A percentile compares a stretch with the other conserved stretches of the same genome.
phyloP scores from a whole-genome alignment of 1,140 invertebrate genomes.

The Drosophila novamexicana region DNA sequence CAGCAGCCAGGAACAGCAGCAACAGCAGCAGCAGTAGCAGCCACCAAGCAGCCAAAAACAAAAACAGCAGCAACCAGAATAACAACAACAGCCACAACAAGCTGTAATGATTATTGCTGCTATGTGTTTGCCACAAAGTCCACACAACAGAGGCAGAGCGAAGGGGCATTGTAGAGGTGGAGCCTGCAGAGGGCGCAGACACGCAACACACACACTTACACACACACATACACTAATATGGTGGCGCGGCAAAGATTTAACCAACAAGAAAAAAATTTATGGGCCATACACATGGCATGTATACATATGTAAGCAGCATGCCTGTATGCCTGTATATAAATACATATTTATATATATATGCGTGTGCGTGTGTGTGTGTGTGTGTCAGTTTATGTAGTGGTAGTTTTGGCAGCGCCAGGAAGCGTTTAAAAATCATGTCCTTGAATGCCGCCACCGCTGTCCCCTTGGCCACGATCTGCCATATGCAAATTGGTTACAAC shows the following conservation, averaged over 20 bases:
- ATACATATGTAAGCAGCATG: constrained; percentile 28
- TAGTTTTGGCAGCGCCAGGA: constrained; percentile 57
- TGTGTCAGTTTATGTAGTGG: constrained; percentile 38
- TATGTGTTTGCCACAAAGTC: constrained; percentile 77
- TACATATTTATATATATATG: not conserved
- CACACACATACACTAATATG: not conserved
- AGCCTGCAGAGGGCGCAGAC: not conserved
- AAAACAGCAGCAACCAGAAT: constrained; percentile 25
- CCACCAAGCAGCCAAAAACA: constrained; percentile 24
- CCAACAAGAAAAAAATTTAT: constrained; percentile 64
- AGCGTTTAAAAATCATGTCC: constrained; percentile 77
- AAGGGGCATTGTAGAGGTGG: not conserved
- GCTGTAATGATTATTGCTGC: constrained; percentile 80
- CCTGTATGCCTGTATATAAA: constrained; percentile 20
- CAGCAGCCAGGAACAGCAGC: not conserved
- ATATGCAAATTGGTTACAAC: constrained; percentile 73
- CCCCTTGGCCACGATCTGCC: not conserved
- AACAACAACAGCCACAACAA: constrained; percentile 65
- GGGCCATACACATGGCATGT: constrained; percentile 63
- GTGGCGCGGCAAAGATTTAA: constrained; percentile 35
- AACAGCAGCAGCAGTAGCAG: constrained; percentile 15
- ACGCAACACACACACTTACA: constrained; percentile 11
- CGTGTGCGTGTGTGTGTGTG: constrained; percentile 18
- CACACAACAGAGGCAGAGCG: constrained; percentile 36
- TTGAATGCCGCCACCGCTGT: constrained; percentile 51